Percentiles rank a stretch among this genome's conserved stretches.
Evolutionary conservation across 2,113 vertebrate genomes (phyloP).

Genomic region (Ornithorhynchus anatinus): DNA sequence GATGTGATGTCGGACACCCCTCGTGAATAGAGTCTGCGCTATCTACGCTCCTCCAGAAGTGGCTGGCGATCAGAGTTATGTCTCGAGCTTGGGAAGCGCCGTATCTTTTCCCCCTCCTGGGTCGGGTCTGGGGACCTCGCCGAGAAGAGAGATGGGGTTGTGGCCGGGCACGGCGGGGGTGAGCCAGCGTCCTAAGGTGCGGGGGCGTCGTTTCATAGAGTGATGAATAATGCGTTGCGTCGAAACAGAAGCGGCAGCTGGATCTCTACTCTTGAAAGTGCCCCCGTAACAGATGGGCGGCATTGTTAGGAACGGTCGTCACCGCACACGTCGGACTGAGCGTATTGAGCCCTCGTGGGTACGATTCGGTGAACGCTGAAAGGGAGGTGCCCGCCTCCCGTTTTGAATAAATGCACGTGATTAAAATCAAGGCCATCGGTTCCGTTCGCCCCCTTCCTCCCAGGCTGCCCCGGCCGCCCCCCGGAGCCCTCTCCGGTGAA

Average conservation of each 20-base stretch:
- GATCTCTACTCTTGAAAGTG: constrained; percentile 41
- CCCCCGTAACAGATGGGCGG: constrained; percentile 49
- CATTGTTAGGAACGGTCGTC: constrained; percentile 38
- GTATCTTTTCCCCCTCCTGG: not conserved
- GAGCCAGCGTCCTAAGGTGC: not conserved
- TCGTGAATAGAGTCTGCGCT: not conserved
- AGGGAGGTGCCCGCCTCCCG: not conserved
- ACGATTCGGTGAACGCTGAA: not conserved
- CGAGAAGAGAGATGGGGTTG: not conserved
- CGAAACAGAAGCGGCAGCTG: constrained; percentile 43
- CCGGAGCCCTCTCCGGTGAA: not conserved
- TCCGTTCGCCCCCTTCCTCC: not conserved
- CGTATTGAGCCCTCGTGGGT: not conserved
- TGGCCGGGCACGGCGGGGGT: not conserved
- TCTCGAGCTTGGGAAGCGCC: not conserved
- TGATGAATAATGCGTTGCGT: constrained; percentile 39
- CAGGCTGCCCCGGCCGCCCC: not conserved
- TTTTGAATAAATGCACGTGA: not conserved
- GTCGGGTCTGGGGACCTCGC: not conserved
- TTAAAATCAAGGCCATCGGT: not conserved
- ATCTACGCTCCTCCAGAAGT: constrained; percentile 39
- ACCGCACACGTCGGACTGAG: too few relatives aligned
- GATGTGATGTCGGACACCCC: constrained; percentile 8
- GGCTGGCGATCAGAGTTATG: constrained; percentile 29
- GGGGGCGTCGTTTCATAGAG: not conserved